Evolutionary conservation across 2,113 vertebrate genomes (phyloP).

Genomic region (Odobenus rosmarus): DNA sequence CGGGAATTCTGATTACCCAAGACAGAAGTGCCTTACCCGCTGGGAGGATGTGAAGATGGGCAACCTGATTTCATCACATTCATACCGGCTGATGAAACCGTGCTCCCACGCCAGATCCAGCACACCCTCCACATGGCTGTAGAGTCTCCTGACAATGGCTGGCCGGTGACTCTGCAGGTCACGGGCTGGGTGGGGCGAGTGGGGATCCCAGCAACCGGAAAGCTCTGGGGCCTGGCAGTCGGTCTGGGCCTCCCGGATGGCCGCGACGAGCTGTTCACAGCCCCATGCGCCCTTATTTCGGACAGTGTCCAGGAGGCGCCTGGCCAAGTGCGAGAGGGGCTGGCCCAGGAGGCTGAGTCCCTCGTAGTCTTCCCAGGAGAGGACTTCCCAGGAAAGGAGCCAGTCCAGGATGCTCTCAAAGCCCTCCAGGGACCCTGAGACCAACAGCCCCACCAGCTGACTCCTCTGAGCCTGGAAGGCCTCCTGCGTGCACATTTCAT

Average conservation of each 20-base stretch:
- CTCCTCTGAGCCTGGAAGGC: conserved; percentile 86
- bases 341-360: conserved; percentile 80
- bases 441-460: conserved; percentile 85
- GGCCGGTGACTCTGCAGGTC: conserved; percentile 85
- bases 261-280: conserved; percentile 81
- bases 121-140: conserved; percentile 80
- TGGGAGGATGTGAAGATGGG: conserved; percentile 89
- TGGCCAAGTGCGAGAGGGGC: conserved; percentile 82
- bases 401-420: conserved; percentile 89
- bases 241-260: conserved; percentile 75
- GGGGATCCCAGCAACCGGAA: background rate
- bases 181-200: conserved; percentile 40
- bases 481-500: conserved; percentile 85
- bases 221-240: background rate
- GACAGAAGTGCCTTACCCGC: conserved; percentile 82
- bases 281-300: conserved; percentile 85
- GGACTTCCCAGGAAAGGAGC: conserved; percentile 86
- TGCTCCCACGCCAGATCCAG: conserved; percentile 79
- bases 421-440: conserved; percentile 86
- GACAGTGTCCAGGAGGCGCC: conserved; percentile 88
- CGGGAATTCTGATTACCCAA: background rate
- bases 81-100: conserved; percentile 84
- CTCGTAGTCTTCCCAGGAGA: conserved; percentile 91
- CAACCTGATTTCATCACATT: conserved; percentile 87
- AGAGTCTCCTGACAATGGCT: conserved; percentile 83